phyloP scores from a whole-genome alignment of 2,888 invertebrate species.

The Agrotis exclamationis region DNA sequence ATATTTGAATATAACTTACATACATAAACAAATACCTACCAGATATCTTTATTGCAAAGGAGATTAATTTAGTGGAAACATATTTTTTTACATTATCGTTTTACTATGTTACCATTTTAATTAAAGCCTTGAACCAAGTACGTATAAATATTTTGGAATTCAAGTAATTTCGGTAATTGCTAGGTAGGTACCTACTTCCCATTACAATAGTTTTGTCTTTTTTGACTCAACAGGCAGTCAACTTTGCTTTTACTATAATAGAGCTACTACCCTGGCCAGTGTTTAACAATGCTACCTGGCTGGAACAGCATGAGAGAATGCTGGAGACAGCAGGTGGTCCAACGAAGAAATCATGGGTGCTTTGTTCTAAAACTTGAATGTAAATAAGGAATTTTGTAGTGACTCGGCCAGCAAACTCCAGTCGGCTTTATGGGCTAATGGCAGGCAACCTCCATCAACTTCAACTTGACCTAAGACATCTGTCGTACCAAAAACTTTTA shows the following conservation, averaged over 20 bases:
- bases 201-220: background rate
- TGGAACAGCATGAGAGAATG: too few species aligned
- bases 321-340: too few species aligned
- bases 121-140: slow-evolving; percentile 38
- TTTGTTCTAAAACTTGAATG: too few species aligned
- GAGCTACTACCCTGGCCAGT: background rate
- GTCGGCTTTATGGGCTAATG: background rate
- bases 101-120: slow-evolving; percentile 35
- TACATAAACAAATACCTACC: too few species aligned
- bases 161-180: slow-evolving; percentile 26
- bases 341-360: too few species aligned
- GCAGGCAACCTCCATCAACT: too few species aligned
- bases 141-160: slow-evolving; percentile 23
- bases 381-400: too few species aligned
- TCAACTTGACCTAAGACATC: too few species aligned
- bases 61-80: slow-evolving; percentile 33
- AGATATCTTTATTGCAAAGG: slow-evolving; percentile 18
- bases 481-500: too few species aligned
- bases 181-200: slow-evolving; percentile 16
- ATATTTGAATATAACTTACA: background rate
- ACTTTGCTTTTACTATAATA: background rate
- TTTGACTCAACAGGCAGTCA: background rate
- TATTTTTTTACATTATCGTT: slow-evolving; percentile 28
- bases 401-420: background rate
- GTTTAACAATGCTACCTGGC: too few species aligned